Base-by-base conservation (phyloP, 1,140 invertebrate genomes). In the Bombyx mandarina region DNA sequence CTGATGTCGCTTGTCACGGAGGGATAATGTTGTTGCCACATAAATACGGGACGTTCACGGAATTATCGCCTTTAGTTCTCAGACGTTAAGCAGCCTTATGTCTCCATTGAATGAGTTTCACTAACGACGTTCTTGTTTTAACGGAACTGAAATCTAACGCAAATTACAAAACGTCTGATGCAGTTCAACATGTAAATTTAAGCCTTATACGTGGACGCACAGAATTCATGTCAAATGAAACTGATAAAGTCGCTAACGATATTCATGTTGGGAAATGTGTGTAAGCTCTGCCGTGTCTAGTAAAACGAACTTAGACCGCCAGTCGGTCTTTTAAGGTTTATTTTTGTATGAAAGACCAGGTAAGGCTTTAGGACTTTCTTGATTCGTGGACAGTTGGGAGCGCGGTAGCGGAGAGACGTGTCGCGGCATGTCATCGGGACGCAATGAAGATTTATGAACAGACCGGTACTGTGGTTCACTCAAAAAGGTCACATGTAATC, bases 361-460 rank as follows among this genome's bases (percentile, higher is more conserved):
- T 18, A 54, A 57, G 60, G 56, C 57, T 60, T 57, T 75, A 71
- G 48, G 71, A 65, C 62, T 60, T 84, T 77, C 62, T 42, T 58
- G 54, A 58, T 43, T 50, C 66, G 45, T 56, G 54, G 46, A 44
- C 51, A 44, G 57, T 66, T 63, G 58, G 74, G 71, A 78, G 78
- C 75, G 75, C 83, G 77, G 81, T 86, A 84, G 82, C 82, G 60
- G 56, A 61, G 73, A 82, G 77, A 83, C 75, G 78, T 82, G 82
- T 83, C 80, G 83, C 72, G 75, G 77, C 77, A 68, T 84, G 82
- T 86, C 83, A 82, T 86, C 83, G 82, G 75, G 78, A 82, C 73
- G 81, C 83, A 81, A 86, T 85, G 80, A 86, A 86, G 83, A 86
- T 86, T 86, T 86, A 86, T 85, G 82, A 82, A 77, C 77, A 71